Conservation (phyloP, 2,888 invertebrate species). For the Lymantria dispar region DNA sequence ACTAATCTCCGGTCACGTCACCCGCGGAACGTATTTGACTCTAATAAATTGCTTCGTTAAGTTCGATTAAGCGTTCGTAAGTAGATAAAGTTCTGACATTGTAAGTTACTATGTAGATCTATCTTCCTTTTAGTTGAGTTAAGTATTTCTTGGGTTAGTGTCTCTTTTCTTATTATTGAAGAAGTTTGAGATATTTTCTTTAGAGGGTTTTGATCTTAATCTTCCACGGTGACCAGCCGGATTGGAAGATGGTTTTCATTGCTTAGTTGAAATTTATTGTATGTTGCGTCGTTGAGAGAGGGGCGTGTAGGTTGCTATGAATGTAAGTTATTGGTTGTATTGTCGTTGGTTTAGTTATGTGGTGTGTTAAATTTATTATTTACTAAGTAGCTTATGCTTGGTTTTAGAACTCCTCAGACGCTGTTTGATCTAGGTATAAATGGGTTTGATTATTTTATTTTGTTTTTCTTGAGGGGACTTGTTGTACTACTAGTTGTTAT, state of each 20-base stretch:
- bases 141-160: not conserved
- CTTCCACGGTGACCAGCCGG: constrained; percentile 26
- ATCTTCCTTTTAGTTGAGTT: constrained; percentile 4
- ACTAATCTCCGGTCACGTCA: too few relatives aligned
- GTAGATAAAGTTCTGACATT: constrained; percentile 4
- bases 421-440: constrained; percentile 5
- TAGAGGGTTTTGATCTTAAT: constrained; percentile 28
- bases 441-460: constrained; percentile 1
- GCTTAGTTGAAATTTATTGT: constrained; percentile 1
- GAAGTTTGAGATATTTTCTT: constrained; percentile 5
- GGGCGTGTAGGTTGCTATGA: constrained; percentile 12
- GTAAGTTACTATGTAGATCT: constrained; percentile 1
- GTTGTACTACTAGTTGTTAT: not conserved
- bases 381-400: constrained; percentile 2
- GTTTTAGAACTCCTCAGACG: constrained; percentile 3
- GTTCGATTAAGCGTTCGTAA: constrained; percentile 14
- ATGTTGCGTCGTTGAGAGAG: constrained; percentile 1
- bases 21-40: constrained; percentile 25
- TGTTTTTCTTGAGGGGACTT: not conserved
- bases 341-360: not conserved
- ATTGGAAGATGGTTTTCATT: constrained; percentile 18
- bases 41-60: constrained; percentile 8
- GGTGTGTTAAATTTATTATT: constrained; percentile 2
- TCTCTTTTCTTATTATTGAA: not conserved
- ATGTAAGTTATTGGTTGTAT: constrained; percentile 1